Evolutionary conservation across 1,140 invertebrate species (phyloP).

Genomic region (Galendromus occidentalis): DNA sequence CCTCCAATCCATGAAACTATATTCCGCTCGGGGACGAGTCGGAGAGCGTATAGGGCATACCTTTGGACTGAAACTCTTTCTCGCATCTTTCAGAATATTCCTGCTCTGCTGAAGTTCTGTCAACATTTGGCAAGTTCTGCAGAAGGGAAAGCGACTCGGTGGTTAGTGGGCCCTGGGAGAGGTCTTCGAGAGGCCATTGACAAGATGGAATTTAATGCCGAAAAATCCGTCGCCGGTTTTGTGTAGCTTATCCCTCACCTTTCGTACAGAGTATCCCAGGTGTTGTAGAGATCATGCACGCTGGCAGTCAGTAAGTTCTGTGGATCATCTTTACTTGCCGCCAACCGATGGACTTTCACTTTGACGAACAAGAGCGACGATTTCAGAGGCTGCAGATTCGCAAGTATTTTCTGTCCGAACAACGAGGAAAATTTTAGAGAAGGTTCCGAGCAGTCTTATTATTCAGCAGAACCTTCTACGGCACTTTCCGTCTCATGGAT

Average conservation of each 20-base stretch:
- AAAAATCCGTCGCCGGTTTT: no score
- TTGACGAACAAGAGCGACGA: not conserved
- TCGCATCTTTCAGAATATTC: not conserved
- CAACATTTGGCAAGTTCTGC: not conserved
- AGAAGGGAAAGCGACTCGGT: not conserved
- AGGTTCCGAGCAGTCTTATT: no score
- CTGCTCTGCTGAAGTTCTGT: not conserved
- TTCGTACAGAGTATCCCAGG: conserved; percentile 7
- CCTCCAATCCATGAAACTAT: no score
- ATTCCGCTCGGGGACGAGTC: no score
- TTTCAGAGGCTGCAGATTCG: not conserved
- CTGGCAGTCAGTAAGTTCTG: not conserved
- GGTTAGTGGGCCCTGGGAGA: no score
- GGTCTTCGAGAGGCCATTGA: no score
- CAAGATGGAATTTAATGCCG: no score
- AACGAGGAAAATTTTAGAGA: no score
- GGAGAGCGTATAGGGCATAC: no score
- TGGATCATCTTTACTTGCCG: not conserved
- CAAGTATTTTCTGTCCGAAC: no score
- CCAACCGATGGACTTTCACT: not conserved
- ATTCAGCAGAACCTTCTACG: no score
- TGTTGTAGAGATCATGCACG: conserved; percentile 2
- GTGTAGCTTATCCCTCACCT: not conserved
- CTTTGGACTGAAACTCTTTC: not conserved
- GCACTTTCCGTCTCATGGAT: no score